These are phyloP conservation scores for Pyrgus malvae DNA, from an alignment of 2,888 invertebrate genomes.

Conservation along the genomic window DNA sequence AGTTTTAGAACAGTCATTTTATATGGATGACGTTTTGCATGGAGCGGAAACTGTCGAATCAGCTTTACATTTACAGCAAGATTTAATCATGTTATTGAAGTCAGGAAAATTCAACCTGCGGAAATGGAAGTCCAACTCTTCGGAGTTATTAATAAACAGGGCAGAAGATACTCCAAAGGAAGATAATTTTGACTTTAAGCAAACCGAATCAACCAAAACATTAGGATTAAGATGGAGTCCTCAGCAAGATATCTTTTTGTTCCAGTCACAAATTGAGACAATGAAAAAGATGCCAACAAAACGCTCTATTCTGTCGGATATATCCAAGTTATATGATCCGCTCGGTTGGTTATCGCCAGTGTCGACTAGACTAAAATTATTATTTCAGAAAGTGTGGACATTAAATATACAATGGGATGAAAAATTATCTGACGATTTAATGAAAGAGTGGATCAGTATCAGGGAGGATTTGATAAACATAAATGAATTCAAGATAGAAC, in stretches of 20 bases:
- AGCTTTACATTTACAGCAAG: neutral
- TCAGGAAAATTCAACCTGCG: neutral
- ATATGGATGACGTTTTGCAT: constrained; percentile 3
- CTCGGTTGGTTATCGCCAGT: constrained; percentile 3
- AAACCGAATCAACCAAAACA: constrained; percentile 2
- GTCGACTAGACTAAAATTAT: neutral
- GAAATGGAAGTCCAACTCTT: constrained; percentile 16
- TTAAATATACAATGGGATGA: neutral
- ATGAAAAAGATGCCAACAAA: neutral
- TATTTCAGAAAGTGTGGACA: neutral
- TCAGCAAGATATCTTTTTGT: neutral
- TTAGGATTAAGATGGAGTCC: neutral
- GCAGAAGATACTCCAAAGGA: neutral
- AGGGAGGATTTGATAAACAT: constrained; percentile 2
- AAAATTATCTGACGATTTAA: constrained; percentile 7
- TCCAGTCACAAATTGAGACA: neutral
- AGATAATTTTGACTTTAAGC: constrained; percentile 21
- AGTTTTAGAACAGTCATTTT: neutral
- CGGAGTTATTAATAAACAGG: neutral
- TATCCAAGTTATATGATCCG: neutral
- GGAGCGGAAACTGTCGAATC: neutral
- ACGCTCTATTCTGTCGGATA: neutral
- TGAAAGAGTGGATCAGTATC: constrained; percentile 9
- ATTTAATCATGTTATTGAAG: neutral
- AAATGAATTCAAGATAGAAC: neutral